Base-by-base conservation (phyloP, 2,113 vertebrate genomes). In the Carassius gibelio region DNA sequence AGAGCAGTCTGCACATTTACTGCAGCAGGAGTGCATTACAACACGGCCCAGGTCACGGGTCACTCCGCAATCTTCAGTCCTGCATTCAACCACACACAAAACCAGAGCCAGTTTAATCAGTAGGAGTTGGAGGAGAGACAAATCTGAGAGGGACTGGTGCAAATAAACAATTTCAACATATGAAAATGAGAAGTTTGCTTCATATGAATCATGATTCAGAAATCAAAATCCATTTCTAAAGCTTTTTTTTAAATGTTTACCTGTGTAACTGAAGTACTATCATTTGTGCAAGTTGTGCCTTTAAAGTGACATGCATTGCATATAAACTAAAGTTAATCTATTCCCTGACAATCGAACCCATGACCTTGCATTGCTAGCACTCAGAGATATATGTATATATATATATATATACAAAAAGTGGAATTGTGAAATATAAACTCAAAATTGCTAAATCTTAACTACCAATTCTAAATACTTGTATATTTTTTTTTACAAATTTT, bases 51-150 rank as follows among this genome's bases (percentile, higher is more conserved):
- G 74, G 83, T 82, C 80, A 87, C 15, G 36, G 74, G 82, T 87
- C 88, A 85, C 72, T 13, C 50, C 2, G 62, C 84, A 83, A 85
- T 86, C 82, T 86, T 79, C 80, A 48, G 36, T 19, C 13, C n/a
- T 75, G 38, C 45, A 83, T 81, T 79, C 69, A 69, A 42, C 57
- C 38, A 59, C 59, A 78, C 87, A 86, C 36, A 81, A 10, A 84
- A 75, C 7, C 77, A 74, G 42, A 68, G 85, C 48, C 38, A 59
- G 30, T 79, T 87, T 68, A 89, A 83, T 85, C 77, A 82, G 57
- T 26, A 68, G 38, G 61, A 42, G 42, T 42, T 42, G 42, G 42
- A 42, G 42, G 42, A 42, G 42, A 71, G 71, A 42, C 69, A 50
- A 62, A 81, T 8, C 9, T 30, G 9, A 21, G 17, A 34, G 62